Base-by-base conservation (phyloP, 2,888 invertebrate genomes). In the Agapostemon virescens region DNA sequence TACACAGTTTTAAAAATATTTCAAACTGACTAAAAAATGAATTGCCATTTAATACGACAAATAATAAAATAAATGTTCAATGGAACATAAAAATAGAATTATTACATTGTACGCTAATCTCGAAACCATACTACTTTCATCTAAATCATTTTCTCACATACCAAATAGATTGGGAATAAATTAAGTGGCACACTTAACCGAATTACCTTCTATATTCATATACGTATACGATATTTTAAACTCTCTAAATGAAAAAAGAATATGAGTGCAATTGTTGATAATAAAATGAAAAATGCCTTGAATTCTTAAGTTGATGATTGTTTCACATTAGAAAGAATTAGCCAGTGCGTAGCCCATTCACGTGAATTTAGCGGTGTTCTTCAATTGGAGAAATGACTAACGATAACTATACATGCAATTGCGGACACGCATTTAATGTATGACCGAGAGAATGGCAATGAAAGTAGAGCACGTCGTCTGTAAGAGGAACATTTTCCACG, bases 381-480 rank as follows among this genome's bases (percentile, higher is more conserved):
- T 66, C 40, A 20, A 40, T 66, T 17, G 40, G 40, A 42, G 66
- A 66, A 66, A 66, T 40, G 42, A 17, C 40, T 17, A 63, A 63
- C 36, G n/a, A 36, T 63, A 66, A 66, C 40, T 26, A 66, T 38
- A 66, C 64, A 23, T 20, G 66, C 40, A 40, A 66, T 30, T 26
- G 26, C 26, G 66, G 40, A 26, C 66, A 26, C 40, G 40, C 40
- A 26, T 66, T 66, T 66, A 66, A 66, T 66, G 40, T 66, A 40
- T 42, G 40, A 26, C 40, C 66, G 26, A 40, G 66, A 40, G 40
- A 66, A 66, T 66, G 40, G 66, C 40, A 66, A 40, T 66, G 66
- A 66, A 66, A 66, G 40, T 66, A 40, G 66, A 66, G 66, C 66
- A 66, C 66, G 66, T 64, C 64, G 38, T 40, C 38, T 64, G 64